These are phyloP conservation scores for Sphaeramia orbicularis DNA, from an alignment of 2,797 vertebrate species.

Conservation along the genomic window DNA sequence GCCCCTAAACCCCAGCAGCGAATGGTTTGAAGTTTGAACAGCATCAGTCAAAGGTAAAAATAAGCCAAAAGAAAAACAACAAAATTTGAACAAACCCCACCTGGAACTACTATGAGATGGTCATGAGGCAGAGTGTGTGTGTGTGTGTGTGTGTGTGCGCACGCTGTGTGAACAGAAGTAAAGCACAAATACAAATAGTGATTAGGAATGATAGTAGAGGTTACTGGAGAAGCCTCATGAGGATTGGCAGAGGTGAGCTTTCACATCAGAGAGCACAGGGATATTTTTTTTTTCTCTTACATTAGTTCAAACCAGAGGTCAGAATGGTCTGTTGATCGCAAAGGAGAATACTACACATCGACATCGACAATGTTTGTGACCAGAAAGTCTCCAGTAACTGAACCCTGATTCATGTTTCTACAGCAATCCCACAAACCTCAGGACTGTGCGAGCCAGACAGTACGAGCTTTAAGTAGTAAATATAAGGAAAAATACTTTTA, in stretches of 20 bases:
- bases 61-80: constrained; percentile 16
- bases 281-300: constrained; percentile 27
- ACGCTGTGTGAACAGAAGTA: constrained; percentile 39
- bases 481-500: constrained; percentile 44
- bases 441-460: constrained; percentile 34
- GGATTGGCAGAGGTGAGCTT: constrained; percentile 73
- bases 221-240: constrained; percentile 58
- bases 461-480: constrained; percentile 40
- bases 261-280: constrained; percentile 56
- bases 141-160: constrained; percentile 1
- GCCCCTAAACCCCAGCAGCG: constrained; percentile 77
- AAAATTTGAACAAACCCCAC: constrained; percentile 25
- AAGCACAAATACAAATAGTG: constrained; percentile 56
- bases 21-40: constrained; percentile 74
- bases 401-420: constrained; percentile 61
- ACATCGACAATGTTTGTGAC: constrained; percentile 47
- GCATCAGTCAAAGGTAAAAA: constrained; percentile 68
- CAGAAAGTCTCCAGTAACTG: constrained; percentile 42
- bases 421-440: constrained; percentile 29
- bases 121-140: constrained; percentile 50
- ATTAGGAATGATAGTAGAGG: constrained; percentile 42
- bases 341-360: constrained; percentile 56
- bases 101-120: constrained; percentile 28
- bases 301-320: constrained; percentile 65
- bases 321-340: constrained; percentile 58